Evolutionary conservation across 2,888 invertebrate species (phyloP), one percentile per base, ranked within the genome.

Genomic region (Nezara viridula): DNA sequence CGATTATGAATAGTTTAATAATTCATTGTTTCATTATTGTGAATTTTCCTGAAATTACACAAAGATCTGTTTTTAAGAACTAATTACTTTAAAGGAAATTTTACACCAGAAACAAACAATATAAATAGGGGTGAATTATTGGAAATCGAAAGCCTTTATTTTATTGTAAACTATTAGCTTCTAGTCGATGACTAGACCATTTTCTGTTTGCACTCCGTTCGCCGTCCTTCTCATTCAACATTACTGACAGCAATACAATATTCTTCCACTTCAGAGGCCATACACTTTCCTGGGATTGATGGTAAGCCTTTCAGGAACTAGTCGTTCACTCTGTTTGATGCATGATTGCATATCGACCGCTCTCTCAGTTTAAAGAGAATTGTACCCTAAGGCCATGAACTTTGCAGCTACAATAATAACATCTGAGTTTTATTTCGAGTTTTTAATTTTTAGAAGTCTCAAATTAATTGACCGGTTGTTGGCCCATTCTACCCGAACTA

Each of bases 341-440:
- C 66, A 32, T 73, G 32, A 73, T 73, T 32, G 66, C 37, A 37
- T 73, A 73, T 73, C 66, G 66, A 73, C 37, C 66, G 66, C 7
- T 32, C 27, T 21, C 2, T 12, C 21, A 19, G 66, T 37, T 37
- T 3, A 37, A 27, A 27, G 27, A 4, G 27, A 5, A 37, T 73
- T 37, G 66, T 4, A 73, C 21, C 60, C 0, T 37, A 37, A 73
- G 66, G 66, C 19, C 37, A 19, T 73, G 66, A 37, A 73, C 37
- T 73, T 73, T 37, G 32, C 37, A 73, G 66, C 16, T 6, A 66
- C 19, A 32, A 66, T 32, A 32, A 32, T 16, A 66, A 32, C 66
- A 14, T 3, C 66, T 9, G 32, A 32, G 32, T 32, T 66, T 66
- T 66, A 32, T 32, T 66, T 66, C 32, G 16, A 0, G 37, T 73